Percentiles rank a stretch among this genome's conserved stretches.
Conservation (phyloP, 1,140 invertebrate genomes). For the Cephus cinctus region DNA sequence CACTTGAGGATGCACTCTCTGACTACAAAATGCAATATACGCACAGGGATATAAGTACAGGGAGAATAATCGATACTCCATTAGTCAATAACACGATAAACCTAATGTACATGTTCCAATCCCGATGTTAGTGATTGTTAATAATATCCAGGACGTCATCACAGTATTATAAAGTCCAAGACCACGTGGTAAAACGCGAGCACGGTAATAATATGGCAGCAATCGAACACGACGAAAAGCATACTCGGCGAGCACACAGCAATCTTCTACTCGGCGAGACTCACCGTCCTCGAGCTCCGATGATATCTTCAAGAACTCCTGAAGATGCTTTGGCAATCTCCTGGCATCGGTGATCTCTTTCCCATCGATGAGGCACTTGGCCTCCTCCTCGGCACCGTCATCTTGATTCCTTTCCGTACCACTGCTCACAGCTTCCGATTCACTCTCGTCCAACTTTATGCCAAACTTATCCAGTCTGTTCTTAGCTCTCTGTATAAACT, state of each 20-base stretch:
- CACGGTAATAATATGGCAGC: conserved; percentile 26
- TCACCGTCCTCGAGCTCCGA: conserved; percentile 55
- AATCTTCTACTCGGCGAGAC: conserved; percentile 50
- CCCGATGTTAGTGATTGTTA: no score
- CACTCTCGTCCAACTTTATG: conserved; percentile 58
- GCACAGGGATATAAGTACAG: no score
- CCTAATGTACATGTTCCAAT: no score
- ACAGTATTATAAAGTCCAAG: conserved; percentile 16
- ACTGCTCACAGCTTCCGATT: conserved; percentile 51
- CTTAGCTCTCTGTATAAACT: conserved; percentile 72
- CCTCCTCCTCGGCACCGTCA: conserved; percentile 43
- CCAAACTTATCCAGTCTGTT: conserved; percentile 61
- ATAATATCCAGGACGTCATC: no score
- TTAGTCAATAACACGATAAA: no score
- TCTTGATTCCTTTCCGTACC: conserved; percentile 24
- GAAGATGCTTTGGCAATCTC: conserved; percentile 70
- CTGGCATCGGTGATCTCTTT: conserved; percentile 61
- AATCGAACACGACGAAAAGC: conserved; percentile 55
- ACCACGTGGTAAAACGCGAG: conserved; percentile 15
- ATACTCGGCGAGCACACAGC: conserved; percentile 52
- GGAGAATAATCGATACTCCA: no score
- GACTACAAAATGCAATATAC: no score
- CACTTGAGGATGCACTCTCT: no score
- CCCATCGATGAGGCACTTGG: conserved; percentile 62
- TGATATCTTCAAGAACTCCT: conserved; percentile 62